Evolutionary conservation across 2,113 vertebrate species (phyloP).

Genomic region (Neolamprologus hecqui): DNA sequence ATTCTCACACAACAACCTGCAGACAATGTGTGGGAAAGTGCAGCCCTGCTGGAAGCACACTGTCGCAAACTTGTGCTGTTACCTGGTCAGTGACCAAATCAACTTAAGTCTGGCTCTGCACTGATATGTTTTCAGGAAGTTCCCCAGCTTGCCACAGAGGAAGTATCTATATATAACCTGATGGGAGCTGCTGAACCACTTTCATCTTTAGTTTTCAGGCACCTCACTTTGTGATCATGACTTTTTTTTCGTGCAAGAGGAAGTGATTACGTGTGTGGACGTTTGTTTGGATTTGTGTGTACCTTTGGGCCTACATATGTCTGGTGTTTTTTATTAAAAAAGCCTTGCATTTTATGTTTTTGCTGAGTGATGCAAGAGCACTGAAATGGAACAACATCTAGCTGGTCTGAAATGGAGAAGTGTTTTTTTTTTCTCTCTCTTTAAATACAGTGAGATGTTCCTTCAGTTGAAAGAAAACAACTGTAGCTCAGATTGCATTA

Average conservation of each 20-base stretch:
- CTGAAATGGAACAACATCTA: constrained; percentile 34
- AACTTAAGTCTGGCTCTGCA: background rate
- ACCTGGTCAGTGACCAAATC: background rate
- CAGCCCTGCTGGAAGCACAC: background rate
- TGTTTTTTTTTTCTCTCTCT: background rate
- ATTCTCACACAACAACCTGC: background rate
- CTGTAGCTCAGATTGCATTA: background rate
- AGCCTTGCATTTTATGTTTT: constrained; percentile 24
- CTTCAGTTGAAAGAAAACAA: background rate
- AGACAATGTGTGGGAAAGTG: background rate
- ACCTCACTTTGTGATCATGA: constrained; percentile 19
- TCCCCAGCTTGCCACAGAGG: constrained; percentile 19
- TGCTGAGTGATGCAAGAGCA: constrained; percentile 33
- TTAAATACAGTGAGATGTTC: background rate
- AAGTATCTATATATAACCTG: constrained; percentile 49
- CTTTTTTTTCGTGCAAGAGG: background rate
- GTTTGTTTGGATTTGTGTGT: background rate
- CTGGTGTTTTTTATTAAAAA: background rate
- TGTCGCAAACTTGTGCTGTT: background rate
- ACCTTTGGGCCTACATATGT: background rate
- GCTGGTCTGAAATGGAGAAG: background rate
- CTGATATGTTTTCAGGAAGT: constrained; percentile 34
- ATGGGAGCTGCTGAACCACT: constrained; percentile 10
- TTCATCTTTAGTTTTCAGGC: constrained; percentile 21
- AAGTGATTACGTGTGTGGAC: background rate